Evolutionary conservation across 2,797 vertebrate species (phyloP).

Genomic region (Sebastes vulpes): DNA sequence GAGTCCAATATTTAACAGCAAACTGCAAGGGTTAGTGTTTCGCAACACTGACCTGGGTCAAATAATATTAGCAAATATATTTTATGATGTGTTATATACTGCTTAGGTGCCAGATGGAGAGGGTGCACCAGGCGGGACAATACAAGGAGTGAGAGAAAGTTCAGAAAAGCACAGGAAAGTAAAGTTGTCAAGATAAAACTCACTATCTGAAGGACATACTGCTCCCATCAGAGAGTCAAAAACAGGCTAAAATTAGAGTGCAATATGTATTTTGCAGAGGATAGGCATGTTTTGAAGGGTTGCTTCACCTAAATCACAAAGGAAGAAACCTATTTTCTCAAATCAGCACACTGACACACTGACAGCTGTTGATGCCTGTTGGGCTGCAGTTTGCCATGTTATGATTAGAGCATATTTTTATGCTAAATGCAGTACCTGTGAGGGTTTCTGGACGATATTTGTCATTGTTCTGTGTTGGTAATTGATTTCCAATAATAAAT

Average conservation of each 20-base stretch:
- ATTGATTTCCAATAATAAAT: too few relatives aligned
- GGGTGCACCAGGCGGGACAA: conserved; percentile 26
- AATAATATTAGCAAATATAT: conserved; percentile 66
- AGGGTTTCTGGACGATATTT: too few relatives aligned
- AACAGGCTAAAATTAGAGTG: background rate
- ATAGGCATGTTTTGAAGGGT: background rate
- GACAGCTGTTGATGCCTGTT: too few relatives aligned
- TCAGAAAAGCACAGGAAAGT: conserved; percentile 21
- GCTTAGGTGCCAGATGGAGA: conserved; percentile 57
- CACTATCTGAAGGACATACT: background rate
- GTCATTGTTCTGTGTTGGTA: too few relatives aligned
- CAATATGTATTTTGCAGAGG: background rate
- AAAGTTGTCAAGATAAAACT: background rate
- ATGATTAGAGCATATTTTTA: too few relatives aligned
- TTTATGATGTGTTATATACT: conserved; percentile 67
- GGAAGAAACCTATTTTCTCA: background rate
- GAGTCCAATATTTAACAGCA: conserved; percentile 59
- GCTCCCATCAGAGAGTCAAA: background rate
- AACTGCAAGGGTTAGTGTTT: conserved; percentile 55
- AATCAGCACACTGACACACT: too few relatives aligned
- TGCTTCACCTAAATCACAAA: background rate
- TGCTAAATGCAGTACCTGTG: too few relatives aligned
- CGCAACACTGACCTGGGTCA: conserved; percentile 55
- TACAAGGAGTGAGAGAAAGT: conserved; percentile 13
- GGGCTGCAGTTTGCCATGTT: too few relatives aligned